Evolutionary conservation across 2,113 vertebrate genomes (phyloP), one percentile per base, ranked within the genome.

Genomic region (Clupea harengus): DNA sequence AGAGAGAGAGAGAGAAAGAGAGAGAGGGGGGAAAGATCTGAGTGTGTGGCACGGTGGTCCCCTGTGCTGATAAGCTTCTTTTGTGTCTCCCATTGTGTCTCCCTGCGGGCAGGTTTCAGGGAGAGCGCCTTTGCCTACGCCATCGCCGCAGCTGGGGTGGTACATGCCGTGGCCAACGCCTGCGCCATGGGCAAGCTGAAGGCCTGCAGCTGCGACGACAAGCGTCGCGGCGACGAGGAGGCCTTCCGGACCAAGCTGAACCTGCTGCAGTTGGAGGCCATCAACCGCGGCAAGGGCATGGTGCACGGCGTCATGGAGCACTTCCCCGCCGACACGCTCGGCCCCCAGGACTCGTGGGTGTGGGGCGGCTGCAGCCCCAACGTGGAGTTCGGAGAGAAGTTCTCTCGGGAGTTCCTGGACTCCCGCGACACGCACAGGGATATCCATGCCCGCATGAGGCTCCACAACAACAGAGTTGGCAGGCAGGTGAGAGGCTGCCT

Each of bases 291-390:
- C 57, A 99, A 99, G 87, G 98, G 98, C 82, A 97, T 99, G 96
- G 97, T 97, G 54, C 98, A 99, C 0, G 98, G 98, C 0, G 98
- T 99, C 57, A 97, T 99, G 88, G 98, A 99, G 89, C 96, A 97
- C 90, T 95, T 96, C 88, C 97, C 96, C 0, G 94, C 95, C 0
- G 97, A 98, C 81, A 94, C 95, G 83, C 95, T 96, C 0, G 97
- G 96, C 64, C 96, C 97, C 47, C 97, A 98, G 92, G 98, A 99
- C 95, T 97, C 98, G 91, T 99, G 98, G 98, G 98, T 99, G 83
- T 99, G 98, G 98, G 98, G 98, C 3, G 98, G 98, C 88, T 99
- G 98, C 95, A 99, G 98, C 90, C 98, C 98, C 0, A 97, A 99
- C 0, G 96, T 99, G 94, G 98, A 99, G 89, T 99, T 97, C 47